Evolutionary conservation across 2,888 invertebrate species (phyloP).

Genomic region (Fragum whitleyi): DNA sequence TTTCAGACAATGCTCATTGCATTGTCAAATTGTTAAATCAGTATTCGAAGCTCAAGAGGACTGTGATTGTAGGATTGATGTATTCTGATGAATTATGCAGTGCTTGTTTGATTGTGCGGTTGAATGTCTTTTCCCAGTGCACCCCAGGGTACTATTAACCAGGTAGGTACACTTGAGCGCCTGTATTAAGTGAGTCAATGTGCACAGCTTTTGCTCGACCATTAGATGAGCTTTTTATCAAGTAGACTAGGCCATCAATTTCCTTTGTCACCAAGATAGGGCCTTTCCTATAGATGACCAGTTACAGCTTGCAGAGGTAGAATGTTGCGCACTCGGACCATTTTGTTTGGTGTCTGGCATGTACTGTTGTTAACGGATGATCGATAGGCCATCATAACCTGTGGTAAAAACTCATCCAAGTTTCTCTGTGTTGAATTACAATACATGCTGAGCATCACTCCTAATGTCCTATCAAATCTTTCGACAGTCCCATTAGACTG

Average conservation of each 20-base stretch:
- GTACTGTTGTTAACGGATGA: constrained; percentile 57
- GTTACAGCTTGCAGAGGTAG: no score
- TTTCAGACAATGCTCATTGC: no score
- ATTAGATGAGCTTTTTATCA: constrained; percentile 31
- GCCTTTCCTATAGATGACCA: constrained; percentile 42
- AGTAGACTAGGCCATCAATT: no score
- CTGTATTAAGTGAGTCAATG: constrained; percentile 32
- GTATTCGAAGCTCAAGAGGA: no score
- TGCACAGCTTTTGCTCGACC: constrained; percentile 38
- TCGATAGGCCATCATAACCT: constrained; percentile 67
- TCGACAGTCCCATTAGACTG: constrained; percentile 72
- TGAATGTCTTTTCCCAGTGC: no score
- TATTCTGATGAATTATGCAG: no score
- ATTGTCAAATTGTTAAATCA: no score
- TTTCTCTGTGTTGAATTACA: no score
- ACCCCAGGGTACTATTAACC: neutral
- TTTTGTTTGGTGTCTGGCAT: constrained; percentile 64
- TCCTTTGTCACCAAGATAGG: constrained; percentile 42
- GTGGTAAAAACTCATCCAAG: constrained; percentile 65
- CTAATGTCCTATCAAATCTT: constrained; percentile 71
- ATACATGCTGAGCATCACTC: no score
- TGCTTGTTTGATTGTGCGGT: no score
- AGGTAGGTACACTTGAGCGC: neutral
- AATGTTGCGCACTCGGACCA: constrained; percentile 49
- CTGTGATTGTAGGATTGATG: no score